A percentile compares a stretch with the other conserved stretches of the same genome.
phyloP scores from a whole-genome alignment of 1,140 invertebrate species.

The Hormaphis cornu region DNA sequence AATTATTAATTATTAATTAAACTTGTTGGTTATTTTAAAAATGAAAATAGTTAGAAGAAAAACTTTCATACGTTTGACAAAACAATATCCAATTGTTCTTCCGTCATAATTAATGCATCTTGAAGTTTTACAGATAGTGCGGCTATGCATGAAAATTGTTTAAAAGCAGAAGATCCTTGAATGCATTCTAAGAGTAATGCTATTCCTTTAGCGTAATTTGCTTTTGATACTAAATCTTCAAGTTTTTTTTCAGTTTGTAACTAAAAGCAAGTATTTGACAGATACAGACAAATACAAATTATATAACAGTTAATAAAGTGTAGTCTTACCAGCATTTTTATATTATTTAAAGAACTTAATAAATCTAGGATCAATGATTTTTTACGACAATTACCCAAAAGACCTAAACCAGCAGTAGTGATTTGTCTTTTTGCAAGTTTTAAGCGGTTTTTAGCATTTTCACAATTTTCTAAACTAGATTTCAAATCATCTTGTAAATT shows the following conservation, averaged over 20 bases:
- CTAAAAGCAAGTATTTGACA: constrained; percentile 43
- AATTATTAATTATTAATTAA: not conserved
- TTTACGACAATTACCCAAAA: constrained; percentile 78
- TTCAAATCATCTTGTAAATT: constrained; percentile 64
- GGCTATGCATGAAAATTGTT: constrained; percentile 76
- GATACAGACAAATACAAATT: constrained; percentile 7
- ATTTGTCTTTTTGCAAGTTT: constrained; percentile 67
- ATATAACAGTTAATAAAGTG: not conserved
- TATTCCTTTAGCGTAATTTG: constrained; percentile 83
- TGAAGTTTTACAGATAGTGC: constrained; percentile 77
- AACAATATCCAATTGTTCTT: constrained; percentile 81
- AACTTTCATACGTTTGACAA: constrained; percentile 66
- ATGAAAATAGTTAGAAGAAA: not conserved
- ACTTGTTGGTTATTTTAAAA: too few species aligned
- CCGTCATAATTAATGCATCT: constrained; percentile 82
- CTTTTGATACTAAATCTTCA: constrained; percentile 66
- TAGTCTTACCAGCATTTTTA: constrained; percentile 64
- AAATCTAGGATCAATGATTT: constrained; percentile 68
- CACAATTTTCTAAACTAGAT: constrained; percentile 59
- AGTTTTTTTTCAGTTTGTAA: constrained; percentile 74
- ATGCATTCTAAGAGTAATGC: constrained; percentile 78
- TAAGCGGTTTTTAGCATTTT: constrained; percentile 61
- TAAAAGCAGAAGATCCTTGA: constrained; percentile 67
- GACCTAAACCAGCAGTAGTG: constrained; percentile 71
- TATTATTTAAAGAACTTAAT: constrained; percentile 66